phyloP scores from a whole-genome alignment of 2,113 vertebrate genomes.

The Cyanoliseus patagonus region DNA sequence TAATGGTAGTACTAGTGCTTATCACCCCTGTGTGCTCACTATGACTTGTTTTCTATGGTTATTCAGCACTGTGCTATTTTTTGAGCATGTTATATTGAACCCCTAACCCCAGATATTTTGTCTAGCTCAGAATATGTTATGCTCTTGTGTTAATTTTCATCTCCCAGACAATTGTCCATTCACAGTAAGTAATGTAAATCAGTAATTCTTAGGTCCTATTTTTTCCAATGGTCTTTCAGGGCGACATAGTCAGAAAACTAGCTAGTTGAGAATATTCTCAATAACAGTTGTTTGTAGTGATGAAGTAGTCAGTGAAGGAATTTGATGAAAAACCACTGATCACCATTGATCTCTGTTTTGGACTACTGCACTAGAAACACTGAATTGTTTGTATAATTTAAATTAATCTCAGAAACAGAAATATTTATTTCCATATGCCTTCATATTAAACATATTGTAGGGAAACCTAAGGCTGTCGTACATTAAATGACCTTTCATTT shows the following conservation, averaged over 20 bases:
- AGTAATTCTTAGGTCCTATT: not conserved
- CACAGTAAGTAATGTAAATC: not conserved
- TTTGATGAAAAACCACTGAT: not conserved
- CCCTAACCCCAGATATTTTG: not conserved
- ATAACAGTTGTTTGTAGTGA: not conserved
- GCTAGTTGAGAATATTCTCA: not conserved
- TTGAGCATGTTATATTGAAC: not conserved
- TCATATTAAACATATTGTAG: not conserved
- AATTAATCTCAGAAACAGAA: not conserved
- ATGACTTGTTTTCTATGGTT: not conserved
- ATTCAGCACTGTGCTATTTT: not conserved
- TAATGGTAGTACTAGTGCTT: constrained; percentile 40
- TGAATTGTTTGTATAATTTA: not conserved
- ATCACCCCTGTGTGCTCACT: not conserved
- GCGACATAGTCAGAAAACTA: not conserved
- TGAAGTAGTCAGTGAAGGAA: not conserved
- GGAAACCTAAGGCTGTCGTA: not conserved
- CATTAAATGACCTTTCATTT: not conserved
- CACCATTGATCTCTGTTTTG: not conserved
- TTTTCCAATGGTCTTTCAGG: not conserved
- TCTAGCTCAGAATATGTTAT: not conserved
- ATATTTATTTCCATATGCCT: not conserved
- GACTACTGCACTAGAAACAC: not conserved
- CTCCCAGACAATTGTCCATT: not conserved
- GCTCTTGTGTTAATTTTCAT: not conserved